A percentile compares a stretch with the other conserved stretches of the same genome.
These are phyloP conservation scores for Arothron firmamentum DNA, from an alignment of 2,113 vertebrate genomes.

Conservation along the genomic window DNA sequence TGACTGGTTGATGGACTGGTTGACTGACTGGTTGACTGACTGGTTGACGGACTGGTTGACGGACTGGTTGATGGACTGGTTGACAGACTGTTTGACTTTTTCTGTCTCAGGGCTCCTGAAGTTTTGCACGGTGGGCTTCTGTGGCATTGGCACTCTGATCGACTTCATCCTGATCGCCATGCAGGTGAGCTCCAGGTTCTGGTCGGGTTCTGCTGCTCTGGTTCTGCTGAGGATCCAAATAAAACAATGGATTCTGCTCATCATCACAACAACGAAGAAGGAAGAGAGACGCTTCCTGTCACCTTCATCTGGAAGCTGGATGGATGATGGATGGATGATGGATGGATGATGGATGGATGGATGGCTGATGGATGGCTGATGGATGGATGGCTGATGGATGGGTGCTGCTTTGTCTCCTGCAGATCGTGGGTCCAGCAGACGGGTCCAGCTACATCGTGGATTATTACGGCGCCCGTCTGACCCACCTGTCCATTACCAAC, in stretches of 20 bases:
- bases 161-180: conserved; percentile 97
- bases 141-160: conserved; percentile 95
- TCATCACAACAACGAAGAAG: no score
- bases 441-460: conserved; percentile 97
- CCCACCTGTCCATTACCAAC: conserved; percentile 87
- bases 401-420: conserved; percentile 11
- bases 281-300: no score
- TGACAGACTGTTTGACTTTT: not conserved
- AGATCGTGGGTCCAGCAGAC: conserved; percentile 96
- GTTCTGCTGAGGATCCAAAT: no score
- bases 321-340: not conserved
- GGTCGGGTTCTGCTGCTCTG: not conserved
- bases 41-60: not conserved
- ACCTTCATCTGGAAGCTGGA: no score
- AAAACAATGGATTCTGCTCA: no score
- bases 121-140: conserved; percentile 98
- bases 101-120: conserved; percentile 85
- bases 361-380: not conserved
- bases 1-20: not conserved
- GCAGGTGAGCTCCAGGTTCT: conserved; percentile 81
- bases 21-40: not conserved
- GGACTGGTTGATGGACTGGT: not conserved
- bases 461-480: conserved; percentile 94
- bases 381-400: not conserved
- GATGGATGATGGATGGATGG: not conserved